Percentiles rank a stretch among this genome's conserved stretches.
phyloP scores from a whole-genome alignment of 2,113 vertebrate species.

The Oxyura jamaicensis region DNA sequence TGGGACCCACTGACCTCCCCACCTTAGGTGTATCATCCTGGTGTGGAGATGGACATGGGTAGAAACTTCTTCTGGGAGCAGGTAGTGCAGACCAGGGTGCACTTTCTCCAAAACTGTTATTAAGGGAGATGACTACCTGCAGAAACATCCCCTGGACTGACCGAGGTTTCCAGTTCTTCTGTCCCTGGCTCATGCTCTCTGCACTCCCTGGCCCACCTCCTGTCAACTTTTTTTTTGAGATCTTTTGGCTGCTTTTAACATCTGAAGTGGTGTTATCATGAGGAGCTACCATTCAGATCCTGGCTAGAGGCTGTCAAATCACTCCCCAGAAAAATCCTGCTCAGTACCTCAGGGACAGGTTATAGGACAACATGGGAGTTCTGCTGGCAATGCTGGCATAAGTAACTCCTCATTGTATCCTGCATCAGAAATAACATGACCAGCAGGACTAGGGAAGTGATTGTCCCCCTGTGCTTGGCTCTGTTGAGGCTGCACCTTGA shows the following conservation, averaged over 20 bases:
- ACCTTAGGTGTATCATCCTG: fast-evolving
- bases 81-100: neutral
- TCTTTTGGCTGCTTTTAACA: neutral
- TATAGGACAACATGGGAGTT: neutral
- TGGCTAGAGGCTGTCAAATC: neutral
- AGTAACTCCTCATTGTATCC: neutral
- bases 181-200: fast-evolving
- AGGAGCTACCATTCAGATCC: neutral
- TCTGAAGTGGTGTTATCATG: neutral
- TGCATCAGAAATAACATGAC: neutral
- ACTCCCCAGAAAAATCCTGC: neutral
- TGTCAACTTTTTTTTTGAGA: neutral
- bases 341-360: neutral
- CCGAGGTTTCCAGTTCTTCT: neutral
- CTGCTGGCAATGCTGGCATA: fast-evolving
- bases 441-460: neutral
- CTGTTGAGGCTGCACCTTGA: neutral
- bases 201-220: neutral
- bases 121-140: neutral
- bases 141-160: fast-evolving
- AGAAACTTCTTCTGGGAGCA: neutral
- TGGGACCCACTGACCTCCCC: fast-evolving
- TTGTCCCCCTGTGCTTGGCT: neutral
- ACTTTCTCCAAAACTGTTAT: neutral
- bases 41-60: neutral